These are phyloP conservation scores for Entelurus aequoreus DNA, from an alignment of 2,113 vertebrate genomes.

Conservation along the genomic window DNA sequence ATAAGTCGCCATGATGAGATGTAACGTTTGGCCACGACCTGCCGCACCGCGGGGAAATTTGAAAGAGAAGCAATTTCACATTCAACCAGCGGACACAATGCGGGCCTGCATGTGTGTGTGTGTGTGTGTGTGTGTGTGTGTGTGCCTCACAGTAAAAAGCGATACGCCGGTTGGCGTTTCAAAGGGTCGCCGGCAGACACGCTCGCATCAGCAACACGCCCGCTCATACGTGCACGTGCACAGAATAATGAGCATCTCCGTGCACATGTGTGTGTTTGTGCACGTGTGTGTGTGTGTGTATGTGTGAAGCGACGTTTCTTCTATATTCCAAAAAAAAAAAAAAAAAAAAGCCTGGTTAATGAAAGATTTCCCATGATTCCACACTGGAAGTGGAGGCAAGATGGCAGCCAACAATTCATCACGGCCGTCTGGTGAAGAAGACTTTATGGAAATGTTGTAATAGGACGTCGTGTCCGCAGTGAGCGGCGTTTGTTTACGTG, in stretches of 20 bases:
- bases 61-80: conserved; percentile 72
- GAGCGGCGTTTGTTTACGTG: conserved; percentile 13
- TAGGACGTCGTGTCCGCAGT: too few relatives aligned
- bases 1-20: conserved; percentile 53
- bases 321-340: conserved; percentile 19
- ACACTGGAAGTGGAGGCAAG: conserved; percentile 53
- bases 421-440: too few relatives aligned
- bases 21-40: conserved; percentile 44
- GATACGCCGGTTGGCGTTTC: conserved; percentile 68
- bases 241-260: conserved; percentile 51
- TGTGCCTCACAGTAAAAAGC: conserved; percentile 65
- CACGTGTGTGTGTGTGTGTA: not conserved
- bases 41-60: conserved; percentile 60
- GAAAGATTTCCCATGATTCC: conserved; percentile 56
- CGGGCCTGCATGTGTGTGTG: conserved; percentile 23
- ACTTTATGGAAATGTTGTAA: too few relatives aligned
- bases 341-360: conserved; percentile 42
- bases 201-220: conserved; percentile 51
- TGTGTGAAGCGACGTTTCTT: not conserved
- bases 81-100: conserved; percentile 70
- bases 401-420: conserved; percentile 23
- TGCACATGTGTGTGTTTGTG: not conserved
- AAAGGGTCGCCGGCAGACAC: conserved; percentile 73
- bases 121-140: not conserved
- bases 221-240: conserved; percentile 18